Evolutionary conservation across 2,888 invertebrate genomes (phyloP).

Genomic region (Brachypterus glaber): DNA sequence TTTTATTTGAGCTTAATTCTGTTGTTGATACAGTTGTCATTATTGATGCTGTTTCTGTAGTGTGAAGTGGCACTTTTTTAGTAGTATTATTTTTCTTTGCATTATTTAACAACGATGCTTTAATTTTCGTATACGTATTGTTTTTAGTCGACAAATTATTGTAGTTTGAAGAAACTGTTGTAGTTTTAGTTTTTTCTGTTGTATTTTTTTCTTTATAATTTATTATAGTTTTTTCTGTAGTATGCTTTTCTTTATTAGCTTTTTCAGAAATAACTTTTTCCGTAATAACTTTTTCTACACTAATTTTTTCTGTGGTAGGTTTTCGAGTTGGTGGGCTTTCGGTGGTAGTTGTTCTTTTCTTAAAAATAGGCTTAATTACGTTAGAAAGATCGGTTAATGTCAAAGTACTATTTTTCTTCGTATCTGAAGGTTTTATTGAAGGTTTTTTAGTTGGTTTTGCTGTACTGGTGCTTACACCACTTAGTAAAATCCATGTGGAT

Average conservation of each 20-base stretch:
- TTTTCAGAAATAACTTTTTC: too few relatives aligned
- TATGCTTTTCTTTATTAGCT: too few relatives aligned
- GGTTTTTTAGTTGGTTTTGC: conserved; percentile 27
- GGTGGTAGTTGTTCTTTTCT: conserved; percentile 33
- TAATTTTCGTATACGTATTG: conserved; percentile 47
- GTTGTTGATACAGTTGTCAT: conserved; percentile 6
- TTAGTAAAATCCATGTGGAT: conserved; percentile 69
- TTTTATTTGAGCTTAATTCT: conserved; percentile 6
- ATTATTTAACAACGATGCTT: conserved; percentile 50
- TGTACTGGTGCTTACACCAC: conserved; percentile 39
- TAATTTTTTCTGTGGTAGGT: conserved; percentile 20
- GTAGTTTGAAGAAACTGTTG: too few relatives aligned
- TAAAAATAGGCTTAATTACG: conserved; percentile 32
- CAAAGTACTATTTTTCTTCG: conserved; percentile 20
- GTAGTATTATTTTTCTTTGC: conserved; percentile 27
- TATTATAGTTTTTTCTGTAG: too few relatives aligned
- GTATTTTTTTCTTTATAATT: too few relatives aligned
- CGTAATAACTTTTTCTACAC: too few relatives aligned
- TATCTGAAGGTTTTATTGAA: conserved; percentile 11
- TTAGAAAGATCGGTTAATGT: conserved; percentile 22
- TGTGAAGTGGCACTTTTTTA: conserved; percentile 7
- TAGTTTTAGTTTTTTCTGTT: conserved; percentile 38
- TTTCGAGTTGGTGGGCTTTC: conserved; percentile 24
- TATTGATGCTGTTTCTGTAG: conserved; percentile 13
- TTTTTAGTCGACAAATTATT: conserved; percentile 27